These are phyloP conservation scores for Oscheius sp. DNA, from an alignment of 2,888 invertebrate species.

Conservation along the genomic window DNA sequence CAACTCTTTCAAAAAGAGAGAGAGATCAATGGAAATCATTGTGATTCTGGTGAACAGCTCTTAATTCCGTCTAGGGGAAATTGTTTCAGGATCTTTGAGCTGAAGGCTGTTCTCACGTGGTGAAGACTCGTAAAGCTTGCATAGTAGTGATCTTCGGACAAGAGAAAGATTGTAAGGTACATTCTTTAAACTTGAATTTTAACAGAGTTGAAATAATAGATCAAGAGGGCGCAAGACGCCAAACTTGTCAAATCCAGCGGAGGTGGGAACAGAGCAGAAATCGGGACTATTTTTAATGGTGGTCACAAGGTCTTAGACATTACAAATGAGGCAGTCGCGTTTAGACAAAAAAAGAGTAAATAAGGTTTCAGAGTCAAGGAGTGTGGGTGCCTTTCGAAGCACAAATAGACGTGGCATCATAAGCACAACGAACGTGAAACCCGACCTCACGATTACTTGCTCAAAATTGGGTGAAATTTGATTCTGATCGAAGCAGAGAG, in stretches of 20 bases:
- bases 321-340: background rate
- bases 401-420: conserved; percentile 25
- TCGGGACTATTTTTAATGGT: background rate
- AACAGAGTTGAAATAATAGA: too few relatives aligned
- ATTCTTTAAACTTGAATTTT: too few relatives aligned
- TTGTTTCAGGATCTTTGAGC: too few relatives aligned
- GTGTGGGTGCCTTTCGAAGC: conserved; percentile 1
- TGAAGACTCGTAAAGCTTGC: too few relatives aligned
- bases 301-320: background rate
- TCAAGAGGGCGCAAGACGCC: background rate
- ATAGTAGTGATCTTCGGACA: too few relatives aligned
- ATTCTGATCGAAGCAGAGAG: background rate
- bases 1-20: too few relatives aligned
- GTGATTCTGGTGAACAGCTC: too few relatives aligned
- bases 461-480: conserved; percentile 26
- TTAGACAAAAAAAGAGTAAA: background rate
- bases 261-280: background rate
- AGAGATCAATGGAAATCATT: too few relatives aligned
- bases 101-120: too few relatives aligned
- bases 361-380: background rate
- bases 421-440: conserved; percentile 15
- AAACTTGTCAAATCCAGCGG: background rate
- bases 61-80: too few relatives aligned
- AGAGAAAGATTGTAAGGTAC: too few relatives aligned
- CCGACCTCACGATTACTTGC: conserved; percentile 21